Evolutionary conservation across 1,140 invertebrate species (phyloP).

Genomic region (Bombyx mori): DNA sequence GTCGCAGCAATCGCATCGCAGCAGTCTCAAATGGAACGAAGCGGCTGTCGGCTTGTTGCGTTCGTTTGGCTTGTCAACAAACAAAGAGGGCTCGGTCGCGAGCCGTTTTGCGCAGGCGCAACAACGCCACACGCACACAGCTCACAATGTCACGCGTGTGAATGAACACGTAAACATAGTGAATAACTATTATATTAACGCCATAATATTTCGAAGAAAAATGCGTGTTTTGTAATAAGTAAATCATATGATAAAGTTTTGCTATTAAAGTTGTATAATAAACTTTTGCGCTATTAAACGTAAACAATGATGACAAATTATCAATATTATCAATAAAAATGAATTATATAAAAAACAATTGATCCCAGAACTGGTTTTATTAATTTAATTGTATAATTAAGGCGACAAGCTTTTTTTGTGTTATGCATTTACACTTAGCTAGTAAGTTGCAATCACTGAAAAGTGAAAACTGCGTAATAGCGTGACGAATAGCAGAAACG

Average conservation of each 20-base stretch:
- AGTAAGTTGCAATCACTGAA: too few relatives aligned
- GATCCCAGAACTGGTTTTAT: too few relatives aligned
- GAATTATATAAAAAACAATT: too few relatives aligned
- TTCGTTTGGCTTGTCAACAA: conserved; percentile 61
- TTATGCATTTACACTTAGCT: too few relatives aligned
- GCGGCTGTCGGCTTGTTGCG: conserved; percentile 16
- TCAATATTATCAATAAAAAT: too few relatives aligned
- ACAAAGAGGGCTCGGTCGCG: conserved; percentile 57
- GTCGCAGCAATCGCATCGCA: conserved; percentile 10
- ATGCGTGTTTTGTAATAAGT: not conserved
- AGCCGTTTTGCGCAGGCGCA: conserved; percentile 48
- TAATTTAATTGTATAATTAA: too few relatives aligned
- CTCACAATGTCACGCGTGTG: conserved; percentile 37
- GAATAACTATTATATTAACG: not conserved
- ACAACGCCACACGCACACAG: conserved; percentile 34
- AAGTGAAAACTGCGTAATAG: too few relatives aligned
- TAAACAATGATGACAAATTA: too few relatives aligned
- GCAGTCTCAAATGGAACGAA: conserved; percentile 7
- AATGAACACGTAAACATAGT: conserved; percentile 60
- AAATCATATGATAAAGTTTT: not conserved
- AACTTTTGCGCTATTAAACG: too few relatives aligned
- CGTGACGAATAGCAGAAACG: too few relatives aligned
- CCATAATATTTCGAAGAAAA: not conserved
- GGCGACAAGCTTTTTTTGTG: too few relatives aligned
- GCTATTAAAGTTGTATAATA: too few relatives aligned